Base-by-base conservation (phyloP, 2,888 invertebrate species). In the Encarsia formosa region DNA sequence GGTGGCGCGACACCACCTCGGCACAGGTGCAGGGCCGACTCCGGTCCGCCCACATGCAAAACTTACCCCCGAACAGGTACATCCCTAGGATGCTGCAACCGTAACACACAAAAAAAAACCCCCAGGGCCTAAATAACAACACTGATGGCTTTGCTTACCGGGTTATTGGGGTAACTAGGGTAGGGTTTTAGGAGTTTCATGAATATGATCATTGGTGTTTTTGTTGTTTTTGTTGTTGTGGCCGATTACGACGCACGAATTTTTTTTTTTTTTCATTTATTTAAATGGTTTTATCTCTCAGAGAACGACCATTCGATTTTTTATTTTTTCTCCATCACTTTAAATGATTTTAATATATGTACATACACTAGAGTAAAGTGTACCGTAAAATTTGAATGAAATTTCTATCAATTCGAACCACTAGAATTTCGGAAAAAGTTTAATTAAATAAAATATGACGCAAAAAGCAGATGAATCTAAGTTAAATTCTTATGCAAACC, bases 11-110 rank as follows among this genome's bases (percentile, higher is more conserved):
- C 76, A 88, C 82, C 79, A 91, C 90, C 83, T 91, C 91, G 75
- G 86, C 85, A 83, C 95, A 96, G 78, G 88, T 88, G 81, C 97
- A 97, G 80, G 90, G 89, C 76, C 87, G 77, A 65, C 77, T 84
- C 78, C 85, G 85, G 80, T 92, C 91, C 80, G 86, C 84, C 84
- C 86, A 90, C 86, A 91, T 92, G 91, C 95, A 95, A 91, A 96
- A 95, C 88, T 94, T 94, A 88, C 95, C 94, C 81, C 95, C 95
- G 84, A 96, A 96, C 81, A 96, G 89, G 85, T 93, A 93, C 94
- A 95, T 96, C 82, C 96, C 96, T 84, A 96, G 90, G 81, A 94
- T 92, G 87, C 96, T 96, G 89, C 79, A 79, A 80, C 67, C 75
- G 72, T 75, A 69, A 73, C 68, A 71, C 71, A 68, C 70, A n/a